phyloP scores from a whole-genome alignment of 2,888 invertebrate genomes.

The Oscheius sp. region DNA sequence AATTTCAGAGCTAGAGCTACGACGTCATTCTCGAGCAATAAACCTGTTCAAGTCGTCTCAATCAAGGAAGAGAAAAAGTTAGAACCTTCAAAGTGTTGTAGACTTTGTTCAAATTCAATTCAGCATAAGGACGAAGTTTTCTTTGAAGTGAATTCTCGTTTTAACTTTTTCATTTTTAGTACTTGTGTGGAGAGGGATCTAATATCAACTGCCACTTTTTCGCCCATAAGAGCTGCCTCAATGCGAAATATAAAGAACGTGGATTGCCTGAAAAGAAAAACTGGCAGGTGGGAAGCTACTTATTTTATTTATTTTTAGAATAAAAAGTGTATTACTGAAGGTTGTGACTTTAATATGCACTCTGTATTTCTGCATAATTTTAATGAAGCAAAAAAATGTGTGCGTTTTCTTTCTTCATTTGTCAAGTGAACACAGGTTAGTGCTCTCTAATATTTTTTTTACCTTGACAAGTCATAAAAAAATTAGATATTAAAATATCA shows the following conservation, averaged over 20 bases:
- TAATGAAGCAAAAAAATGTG: too few species aligned
- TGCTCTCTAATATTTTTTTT: too few species aligned
- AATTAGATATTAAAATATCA: too few species aligned
- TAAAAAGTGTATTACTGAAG: not conserved
- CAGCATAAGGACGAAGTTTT: conserved; percentile 2
- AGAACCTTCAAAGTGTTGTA: not conserved
- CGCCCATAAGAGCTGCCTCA: not conserved
- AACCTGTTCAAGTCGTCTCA: too few species aligned
- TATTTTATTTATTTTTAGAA: too few species aligned
- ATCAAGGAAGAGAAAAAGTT: not conserved
- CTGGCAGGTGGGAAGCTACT: not conserved
- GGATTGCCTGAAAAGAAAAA: not conserved
- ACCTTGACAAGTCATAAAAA: too few species aligned
- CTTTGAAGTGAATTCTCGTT: not conserved
- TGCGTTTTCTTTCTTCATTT: too few species aligned
- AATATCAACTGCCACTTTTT: not conserved
- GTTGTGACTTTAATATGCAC: not conserved
- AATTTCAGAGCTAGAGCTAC: too few species aligned
- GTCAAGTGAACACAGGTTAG: too few species aligned
- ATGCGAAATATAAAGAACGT: not conserved
- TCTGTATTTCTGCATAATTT: not conserved
- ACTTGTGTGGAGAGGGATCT: not conserved
- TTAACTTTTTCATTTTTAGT: not conserved
- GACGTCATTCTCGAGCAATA: too few species aligned
- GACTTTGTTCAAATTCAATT: not conserved